These are phyloP conservation scores for Mesorhabditis spiculigera DNA, from an alignment of 2,888 invertebrate genomes.

Conservation along the genomic window DNA sequence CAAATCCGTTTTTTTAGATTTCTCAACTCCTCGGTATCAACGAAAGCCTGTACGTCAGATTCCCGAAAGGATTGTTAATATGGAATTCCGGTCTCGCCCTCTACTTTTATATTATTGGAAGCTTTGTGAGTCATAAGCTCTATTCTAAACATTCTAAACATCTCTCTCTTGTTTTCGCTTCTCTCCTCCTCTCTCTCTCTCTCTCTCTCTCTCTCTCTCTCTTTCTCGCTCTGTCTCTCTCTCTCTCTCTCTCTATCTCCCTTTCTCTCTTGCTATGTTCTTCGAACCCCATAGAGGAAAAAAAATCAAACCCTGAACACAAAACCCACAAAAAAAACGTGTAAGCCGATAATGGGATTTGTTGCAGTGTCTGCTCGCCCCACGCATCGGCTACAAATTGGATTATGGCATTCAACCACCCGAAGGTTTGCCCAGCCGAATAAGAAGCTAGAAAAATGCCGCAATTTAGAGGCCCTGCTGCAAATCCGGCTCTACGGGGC, in stretches of 20 bases:
- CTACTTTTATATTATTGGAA: conserved; percentile 30
- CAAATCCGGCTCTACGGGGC: conserved; percentile 27
- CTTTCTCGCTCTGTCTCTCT: no score
- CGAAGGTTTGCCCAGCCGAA: no score
- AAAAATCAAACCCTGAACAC: no score
- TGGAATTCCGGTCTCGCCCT: conserved; percentile 36
- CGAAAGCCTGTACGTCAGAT: conserved; percentile 62
- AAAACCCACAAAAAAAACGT: not conserved
- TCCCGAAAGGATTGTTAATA: conserved; percentile 37
- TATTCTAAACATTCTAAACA: no score
- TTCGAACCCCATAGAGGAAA: no score
- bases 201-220: no score
- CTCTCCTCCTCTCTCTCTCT: no score
- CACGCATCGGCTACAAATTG: conserved; percentile 14
- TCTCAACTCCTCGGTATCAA: conserved; percentile 66
- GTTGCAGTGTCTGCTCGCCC: conserved; percentile 11
- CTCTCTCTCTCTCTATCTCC: no score
- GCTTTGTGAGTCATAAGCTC: conserved; percentile 25
- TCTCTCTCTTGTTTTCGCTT: no score
- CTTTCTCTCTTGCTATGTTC: no score
- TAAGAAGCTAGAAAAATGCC: no score
- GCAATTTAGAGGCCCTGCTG: conserved; percentile 10
- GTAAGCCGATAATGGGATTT: no score
- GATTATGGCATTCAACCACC: conserved; percentile 18
- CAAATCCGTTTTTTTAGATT: conserved; percentile 59